Conservation (phyloP, 2,113 vertebrate species). For the Odocoileus hemionus region DNA sequence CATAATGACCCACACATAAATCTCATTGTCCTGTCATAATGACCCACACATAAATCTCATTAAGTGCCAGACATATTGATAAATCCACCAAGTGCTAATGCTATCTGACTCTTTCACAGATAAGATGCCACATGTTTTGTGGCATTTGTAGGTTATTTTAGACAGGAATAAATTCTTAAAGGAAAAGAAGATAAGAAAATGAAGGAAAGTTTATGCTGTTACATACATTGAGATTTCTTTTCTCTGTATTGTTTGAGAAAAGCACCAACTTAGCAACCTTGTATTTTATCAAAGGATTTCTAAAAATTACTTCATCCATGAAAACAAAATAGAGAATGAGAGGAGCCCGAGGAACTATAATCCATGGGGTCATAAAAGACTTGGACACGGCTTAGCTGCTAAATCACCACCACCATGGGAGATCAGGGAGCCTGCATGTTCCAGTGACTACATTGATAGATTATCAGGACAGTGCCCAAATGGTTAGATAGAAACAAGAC, state of each 20-base stretch:
- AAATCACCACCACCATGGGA: neutral
- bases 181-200: slow-evolving; percentile 11
- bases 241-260: neutral
- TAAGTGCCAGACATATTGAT: slow-evolving; percentile 41
- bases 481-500: neutral
- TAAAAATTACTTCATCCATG: neutral
- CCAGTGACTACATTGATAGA: neutral
- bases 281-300: neutral
- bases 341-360: neutral
- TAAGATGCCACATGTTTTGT: slow-evolving; percentile 34
- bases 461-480: neutral
- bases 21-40: slow-evolving; percentile 48
- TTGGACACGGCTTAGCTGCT: neutral
- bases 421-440: neutral
- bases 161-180: slow-evolving; percentile 43
- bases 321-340: neutral
- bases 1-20: slow-evolving; percentile 19
- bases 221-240: neutral
- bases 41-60: slow-evolving; percentile 29
- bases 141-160: slow-evolving; percentile 30
- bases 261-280: neutral
- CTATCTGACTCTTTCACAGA: slow-evolving; percentile 35
- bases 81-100: slow-evolving; percentile 33
- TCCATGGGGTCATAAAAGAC: neutral
- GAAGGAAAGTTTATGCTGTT: neutral